These are phyloP conservation scores for Heliothis virescens DNA, from an alignment of 1,140 invertebrate species.

Conservation along the genomic window DNA sequence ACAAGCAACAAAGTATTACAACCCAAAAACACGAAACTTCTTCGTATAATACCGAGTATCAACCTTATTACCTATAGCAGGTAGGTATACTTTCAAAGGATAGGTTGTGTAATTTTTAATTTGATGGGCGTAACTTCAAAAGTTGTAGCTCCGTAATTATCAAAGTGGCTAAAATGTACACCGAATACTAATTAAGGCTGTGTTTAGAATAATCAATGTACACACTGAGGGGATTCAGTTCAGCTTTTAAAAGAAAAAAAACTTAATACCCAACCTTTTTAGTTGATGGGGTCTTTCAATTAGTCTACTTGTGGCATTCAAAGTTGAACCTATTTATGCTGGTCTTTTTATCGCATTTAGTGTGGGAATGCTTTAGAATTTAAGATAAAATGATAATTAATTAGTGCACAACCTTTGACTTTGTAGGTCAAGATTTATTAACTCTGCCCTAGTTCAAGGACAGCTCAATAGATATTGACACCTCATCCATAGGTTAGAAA, in stretches of 20 bases:
- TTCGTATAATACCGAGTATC: no score
- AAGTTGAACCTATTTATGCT: not conserved
- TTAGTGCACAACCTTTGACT: no score
- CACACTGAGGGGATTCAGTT: not conserved
- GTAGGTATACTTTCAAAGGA: no score
- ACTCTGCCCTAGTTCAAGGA: no score
- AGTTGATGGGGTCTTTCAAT: not conserved
- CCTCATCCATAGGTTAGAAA: no score
- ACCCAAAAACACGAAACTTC: no score
- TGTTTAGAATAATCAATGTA: slow-evolving; percentile 26
- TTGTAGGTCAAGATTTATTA: no score
- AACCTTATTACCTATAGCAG: no score
- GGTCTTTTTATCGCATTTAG: not conserved
- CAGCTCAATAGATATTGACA: no score
- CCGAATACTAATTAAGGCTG: not conserved
- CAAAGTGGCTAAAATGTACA: not conserved
- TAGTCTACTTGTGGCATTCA: not conserved
- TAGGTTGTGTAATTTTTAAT: slow-evolving; percentile 26
- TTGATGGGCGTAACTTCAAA: slow-evolving; percentile 6
- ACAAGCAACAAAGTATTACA: no score
- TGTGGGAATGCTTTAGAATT: not conserved
- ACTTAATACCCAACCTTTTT: not conserved
- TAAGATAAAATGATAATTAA: no score
- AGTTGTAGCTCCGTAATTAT: slow-evolving; percentile 29
- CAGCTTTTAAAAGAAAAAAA: not conserved